These are phyloP conservation scores for Arizona elegans DNA, from an alignment of 2,113 vertebrate species.

Conservation along the genomic window DNA sequence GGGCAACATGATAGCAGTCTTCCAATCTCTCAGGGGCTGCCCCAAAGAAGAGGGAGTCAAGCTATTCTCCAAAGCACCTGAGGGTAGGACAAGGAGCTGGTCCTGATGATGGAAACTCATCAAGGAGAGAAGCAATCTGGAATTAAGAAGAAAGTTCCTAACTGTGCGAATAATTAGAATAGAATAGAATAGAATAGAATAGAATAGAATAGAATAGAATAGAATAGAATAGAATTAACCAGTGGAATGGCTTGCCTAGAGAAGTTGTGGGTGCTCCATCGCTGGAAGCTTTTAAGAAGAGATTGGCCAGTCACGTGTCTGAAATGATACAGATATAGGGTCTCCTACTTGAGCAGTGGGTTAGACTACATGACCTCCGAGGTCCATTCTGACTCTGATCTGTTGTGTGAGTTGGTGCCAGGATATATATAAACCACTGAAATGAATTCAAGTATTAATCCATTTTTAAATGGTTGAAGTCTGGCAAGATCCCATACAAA, in stretches of 20 bases:
- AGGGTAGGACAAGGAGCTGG: background rate
- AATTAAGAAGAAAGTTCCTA: background rate
- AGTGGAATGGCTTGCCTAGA: background rate
- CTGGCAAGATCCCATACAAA: background rate
- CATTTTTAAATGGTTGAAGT: background rate
- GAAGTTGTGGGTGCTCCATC: background rate
- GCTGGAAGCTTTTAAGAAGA: background rate
- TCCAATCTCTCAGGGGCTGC: background rate
- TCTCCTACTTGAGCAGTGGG: too few relatives aligned
- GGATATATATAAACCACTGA: background rate
- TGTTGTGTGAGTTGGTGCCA: background rate
- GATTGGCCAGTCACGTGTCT: background rate
- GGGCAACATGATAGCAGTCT: background rate
- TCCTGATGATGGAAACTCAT: background rate
- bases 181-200: too few relatives aligned
- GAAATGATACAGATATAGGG: background rate
- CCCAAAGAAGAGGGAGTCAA: background rate
- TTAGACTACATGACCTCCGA: background rate
- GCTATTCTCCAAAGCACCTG: background rate
- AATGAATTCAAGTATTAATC: background rate
- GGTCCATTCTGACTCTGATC: background rate
- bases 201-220: too few relatives aligned
- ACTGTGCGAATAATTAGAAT: background rate
- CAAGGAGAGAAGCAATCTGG: background rate
- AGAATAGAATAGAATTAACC: background rate